A percentile compares a stretch with the other conserved stretches of the same genome.
Conservation (phyloP, 1,140 invertebrate genomes). For the Spodoptera litura region DNA sequence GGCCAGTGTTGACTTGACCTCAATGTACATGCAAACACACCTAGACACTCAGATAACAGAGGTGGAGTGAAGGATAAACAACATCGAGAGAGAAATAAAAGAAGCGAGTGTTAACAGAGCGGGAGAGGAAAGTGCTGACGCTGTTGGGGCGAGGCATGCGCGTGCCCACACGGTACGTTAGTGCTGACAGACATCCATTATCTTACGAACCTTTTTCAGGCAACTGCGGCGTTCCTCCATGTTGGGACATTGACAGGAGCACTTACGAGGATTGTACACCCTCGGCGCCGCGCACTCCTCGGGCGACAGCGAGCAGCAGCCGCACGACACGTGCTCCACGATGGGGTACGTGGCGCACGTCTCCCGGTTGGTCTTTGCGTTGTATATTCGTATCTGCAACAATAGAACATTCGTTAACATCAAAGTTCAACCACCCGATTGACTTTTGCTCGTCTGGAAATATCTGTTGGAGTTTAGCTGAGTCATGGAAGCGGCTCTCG, state of each 20-base stretch:
- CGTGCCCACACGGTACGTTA: conserved; percentile 66
- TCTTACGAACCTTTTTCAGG: conserved; percentile 80
- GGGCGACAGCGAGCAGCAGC: conserved; percentile 64
- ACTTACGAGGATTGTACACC: conserved; percentile 82
- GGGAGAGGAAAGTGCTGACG: conserved; percentile 51
- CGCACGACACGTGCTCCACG: conserved; percentile 74
- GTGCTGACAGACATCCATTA: conserved; percentile 80
- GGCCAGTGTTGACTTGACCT: conserved; percentile 38
- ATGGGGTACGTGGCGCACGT: conserved; percentile 71
- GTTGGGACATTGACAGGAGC: conserved; percentile 81
- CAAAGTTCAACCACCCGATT: neutral
- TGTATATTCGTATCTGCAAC: conserved; percentile 74
- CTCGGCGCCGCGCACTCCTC: conserved; percentile 66
- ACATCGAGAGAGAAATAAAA: conserved; percentile 48
- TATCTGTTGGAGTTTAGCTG: neutral
- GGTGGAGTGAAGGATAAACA: conserved; percentile 31
- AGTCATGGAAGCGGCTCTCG: conserved; percentile 4
- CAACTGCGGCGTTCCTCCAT: conserved; percentile 74
- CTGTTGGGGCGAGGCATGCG: conserved; percentile 56
- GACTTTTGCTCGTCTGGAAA: neutral
- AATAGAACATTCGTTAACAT: conserved; percentile 37
- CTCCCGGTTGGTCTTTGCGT: conserved; percentile 74
- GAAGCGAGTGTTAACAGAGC: conserved; percentile 53
- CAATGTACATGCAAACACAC: conserved; percentile 21
- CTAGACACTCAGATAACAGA: conserved; percentile 4